Evolutionary conservation across 2,888 invertebrate genomes (phyloP), one percentile per base, ranked within the genome.

Genomic region (Orthosia incerta): DNA sequence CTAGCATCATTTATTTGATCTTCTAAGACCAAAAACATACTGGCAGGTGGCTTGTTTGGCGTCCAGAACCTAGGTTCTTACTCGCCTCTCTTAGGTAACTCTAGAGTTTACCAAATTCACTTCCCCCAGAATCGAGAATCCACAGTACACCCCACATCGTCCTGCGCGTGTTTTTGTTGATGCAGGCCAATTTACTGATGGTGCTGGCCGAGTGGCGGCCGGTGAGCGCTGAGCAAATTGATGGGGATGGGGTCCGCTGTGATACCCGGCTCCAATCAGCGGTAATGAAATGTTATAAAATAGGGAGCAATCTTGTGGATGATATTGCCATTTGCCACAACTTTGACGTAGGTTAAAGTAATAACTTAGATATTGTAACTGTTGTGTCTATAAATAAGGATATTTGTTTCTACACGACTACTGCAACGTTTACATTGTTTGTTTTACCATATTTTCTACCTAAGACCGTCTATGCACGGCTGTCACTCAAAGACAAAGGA

Each of bases 181-280:
- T 90, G 89, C 89, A 82, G 72, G 89, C 91, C 93, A 94, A 94
- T 94, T 94, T 93, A 92, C 93, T 94, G 94, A 94, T 94, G 93
- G 92, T 91, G 65, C 80, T 64, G 71, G 15, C 31, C 39, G 59
- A 59, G 13, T 45, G 20, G 80, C 81, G 67, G 74, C 65, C 76
- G 76, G 57, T 57, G 73, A 53, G 48, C 71, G 66, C n/a, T 64
- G 86, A 87, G 88, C 89, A 90, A 90, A 91, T 90, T 90, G 87
- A 87, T 87, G 89, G 88, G 89, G 80, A 72, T 53, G 59, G 66
- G 68, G 63, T 16, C 68, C 18, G 86, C 82, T 89, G 89, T 90
- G 90, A 91, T 91, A 90, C 86, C 84, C 86, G 83, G 83, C 81
- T 88, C 87, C 89, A 92, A 93, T 93, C 90, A 88, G 85, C 55